Base-by-base conservation (phyloP, 2,888 invertebrate species). In the Branchellion lobata region DNA sequence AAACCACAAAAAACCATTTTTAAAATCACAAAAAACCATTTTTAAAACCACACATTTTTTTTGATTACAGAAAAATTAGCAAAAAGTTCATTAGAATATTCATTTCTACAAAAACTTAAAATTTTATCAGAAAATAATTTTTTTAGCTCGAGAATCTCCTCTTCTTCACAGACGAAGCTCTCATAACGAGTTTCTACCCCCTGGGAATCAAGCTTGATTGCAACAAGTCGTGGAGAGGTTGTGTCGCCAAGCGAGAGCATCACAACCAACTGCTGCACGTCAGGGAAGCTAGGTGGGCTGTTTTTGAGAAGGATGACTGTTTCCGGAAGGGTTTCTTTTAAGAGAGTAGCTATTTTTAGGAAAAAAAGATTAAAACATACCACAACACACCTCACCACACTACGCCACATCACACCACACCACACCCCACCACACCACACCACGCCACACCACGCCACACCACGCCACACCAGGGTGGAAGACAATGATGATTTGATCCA, bases 401-500 rank as follows among this genome's bases (percentile, higher is more conserved):
- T n/a, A n/a, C n/a, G n/a, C n/a, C n/a, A n/a, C n/a, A n/a, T n/a
- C n/a, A n/a, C n/a, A n/a, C n/a, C n/a, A n/a, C 61, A 3, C 61
- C 5, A 57, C 61, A 24, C 24, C 61, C 21, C 5, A 57, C 61
- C 21, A 8, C 5, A 3, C 61, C 61, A 18, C 40, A 5, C 61
- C 61, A 24, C 21, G 11, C 21, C 8, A 8, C 33, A 3, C 27
- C 27, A 5, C 69, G 3, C 33, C 27, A 3, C 3, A 14, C 69
- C 69, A 8, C 31, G 47, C 51, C 36, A 3, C 82, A 81, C 21
- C 82, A 87, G 87, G 72, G 87, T 87, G 18, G 86, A 88, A 80
- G 88, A 88, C 80, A 86, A 87, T 82, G 88, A 88, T 85, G 88
- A 88, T 76, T 82, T 88, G 80, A 86, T 86, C 0, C 88, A 87